Conservation (phyloP, 2,888 invertebrate genomes). For the Agonopterix alstromeriana region DNA sequence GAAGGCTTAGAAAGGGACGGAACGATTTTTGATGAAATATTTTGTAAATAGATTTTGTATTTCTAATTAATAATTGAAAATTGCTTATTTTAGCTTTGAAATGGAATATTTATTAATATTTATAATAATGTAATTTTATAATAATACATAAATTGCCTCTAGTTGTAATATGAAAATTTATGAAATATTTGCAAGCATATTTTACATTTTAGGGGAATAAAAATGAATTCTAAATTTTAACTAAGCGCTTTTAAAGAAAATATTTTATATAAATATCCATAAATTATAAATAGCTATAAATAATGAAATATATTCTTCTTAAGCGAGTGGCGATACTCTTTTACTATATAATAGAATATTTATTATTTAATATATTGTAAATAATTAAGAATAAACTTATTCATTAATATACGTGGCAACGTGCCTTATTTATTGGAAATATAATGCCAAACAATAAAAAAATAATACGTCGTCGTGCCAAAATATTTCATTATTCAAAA, state of each 20-base stretch:
- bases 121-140: background rate
- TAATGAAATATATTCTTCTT: too few relatives aligned
- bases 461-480: background rate
- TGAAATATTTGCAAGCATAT: background rate
- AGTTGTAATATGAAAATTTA: background rate
- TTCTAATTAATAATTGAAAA: background rate
- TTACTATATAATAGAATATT: constrained; percentile 3
- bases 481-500: background rate
- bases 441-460: constrained; percentile 27
- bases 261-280: background rate
- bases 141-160: background rate
- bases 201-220: background rate
- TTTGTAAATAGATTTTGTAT: constrained; percentile 27
- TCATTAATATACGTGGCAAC: constrained; percentile 33
- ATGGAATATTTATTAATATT: background rate
- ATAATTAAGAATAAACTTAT: constrained; percentile 10
- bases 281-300: background rate
- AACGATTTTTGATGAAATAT: constrained; percentile 40
- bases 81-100: constrained; percentile 12
- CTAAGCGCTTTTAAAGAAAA: background rate
- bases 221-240: background rate
- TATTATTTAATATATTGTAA: constrained; percentile 16
- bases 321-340: too few relatives aligned
- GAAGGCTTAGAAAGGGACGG: background rate
- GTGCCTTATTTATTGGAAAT: constrained; percentile 54